Evolutionary conservation across 2,113 vertebrate species (phyloP).

Genomic region (Thryonomys swinderianus): DNA sequence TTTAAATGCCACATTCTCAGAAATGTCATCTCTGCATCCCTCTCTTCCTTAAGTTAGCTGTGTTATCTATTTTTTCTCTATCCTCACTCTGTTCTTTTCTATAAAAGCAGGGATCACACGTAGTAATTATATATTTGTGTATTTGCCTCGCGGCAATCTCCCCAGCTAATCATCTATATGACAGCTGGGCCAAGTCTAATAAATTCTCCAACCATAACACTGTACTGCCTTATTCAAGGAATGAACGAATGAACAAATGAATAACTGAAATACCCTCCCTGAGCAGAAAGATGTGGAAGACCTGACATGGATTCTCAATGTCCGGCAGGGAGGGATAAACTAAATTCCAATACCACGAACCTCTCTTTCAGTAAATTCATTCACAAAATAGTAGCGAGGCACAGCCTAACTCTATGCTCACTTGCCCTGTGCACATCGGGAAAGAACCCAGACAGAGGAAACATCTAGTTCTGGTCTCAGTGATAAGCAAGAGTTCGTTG

Average conservation of each 20-base stretch:
- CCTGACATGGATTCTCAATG: not conserved
- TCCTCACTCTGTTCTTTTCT: not conserved
- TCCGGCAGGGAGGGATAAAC: not conserved
- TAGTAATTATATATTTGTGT: not conserved
- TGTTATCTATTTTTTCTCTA: not conserved
- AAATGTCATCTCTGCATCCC: not conserved
- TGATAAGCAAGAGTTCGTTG: not conserved
- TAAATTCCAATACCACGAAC: not conserved
- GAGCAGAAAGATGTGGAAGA: not conserved
- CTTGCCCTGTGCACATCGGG: not conserved
- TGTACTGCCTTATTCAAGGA: not conserved
- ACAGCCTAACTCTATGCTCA: too few species aligned
- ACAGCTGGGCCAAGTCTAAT: not conserved
- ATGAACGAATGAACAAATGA: constrained; percentile 24
- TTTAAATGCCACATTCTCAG: not conserved
- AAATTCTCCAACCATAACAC: not conserved
- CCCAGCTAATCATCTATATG: not conserved
- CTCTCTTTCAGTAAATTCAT: fast-evolving
- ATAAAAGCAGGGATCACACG: not conserved
- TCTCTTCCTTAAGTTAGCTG: not conserved
- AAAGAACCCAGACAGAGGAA: not conserved
- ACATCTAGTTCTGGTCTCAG: not conserved
- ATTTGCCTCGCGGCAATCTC: not conserved
- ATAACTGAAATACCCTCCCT: not conserved
- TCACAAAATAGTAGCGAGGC: too few species aligned